Conservation (phyloP, 2,888 invertebrate species). For the Stenotaenia linearis region DNA sequence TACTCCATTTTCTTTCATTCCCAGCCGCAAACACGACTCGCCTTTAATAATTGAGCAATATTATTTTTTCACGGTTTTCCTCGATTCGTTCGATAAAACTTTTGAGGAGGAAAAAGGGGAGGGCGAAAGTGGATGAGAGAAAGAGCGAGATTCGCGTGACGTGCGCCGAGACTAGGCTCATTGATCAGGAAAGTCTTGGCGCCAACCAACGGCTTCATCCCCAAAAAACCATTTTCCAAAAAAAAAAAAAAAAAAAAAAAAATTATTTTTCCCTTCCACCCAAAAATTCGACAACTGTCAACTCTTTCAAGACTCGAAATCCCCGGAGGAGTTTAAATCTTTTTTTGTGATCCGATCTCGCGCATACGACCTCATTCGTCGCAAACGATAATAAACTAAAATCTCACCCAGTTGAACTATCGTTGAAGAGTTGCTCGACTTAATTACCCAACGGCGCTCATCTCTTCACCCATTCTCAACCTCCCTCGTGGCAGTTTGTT, state of each 20-base stretch:
- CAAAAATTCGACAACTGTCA: neutral
- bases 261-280: neutral
- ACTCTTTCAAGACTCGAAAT: neutral
- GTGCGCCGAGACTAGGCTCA: neutral
- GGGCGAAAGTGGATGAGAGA: neutral
- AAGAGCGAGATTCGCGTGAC: conserved; percentile 1
- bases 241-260: neutral
- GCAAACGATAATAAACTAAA: neutral
- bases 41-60: conserved; percentile 9
- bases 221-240: no score
- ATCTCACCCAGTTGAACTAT: neutral
- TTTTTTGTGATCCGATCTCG: neutral
- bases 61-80: conserved; percentile 9
- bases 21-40: neutral
- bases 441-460: neutral
- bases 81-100: neutral
- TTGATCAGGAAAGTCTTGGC: neutral
- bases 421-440: neutral
- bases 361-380: neutral
- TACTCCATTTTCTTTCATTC: neutral
- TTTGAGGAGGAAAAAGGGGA: neutral
- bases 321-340: neutral
- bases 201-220: neutral
- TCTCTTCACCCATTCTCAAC: neutral
- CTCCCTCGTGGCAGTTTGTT: neutral